These are phyloP conservation scores for Bubo scandiacus DNA, from an alignment of 2,113 vertebrate species.

Conservation along the genomic window DNA sequence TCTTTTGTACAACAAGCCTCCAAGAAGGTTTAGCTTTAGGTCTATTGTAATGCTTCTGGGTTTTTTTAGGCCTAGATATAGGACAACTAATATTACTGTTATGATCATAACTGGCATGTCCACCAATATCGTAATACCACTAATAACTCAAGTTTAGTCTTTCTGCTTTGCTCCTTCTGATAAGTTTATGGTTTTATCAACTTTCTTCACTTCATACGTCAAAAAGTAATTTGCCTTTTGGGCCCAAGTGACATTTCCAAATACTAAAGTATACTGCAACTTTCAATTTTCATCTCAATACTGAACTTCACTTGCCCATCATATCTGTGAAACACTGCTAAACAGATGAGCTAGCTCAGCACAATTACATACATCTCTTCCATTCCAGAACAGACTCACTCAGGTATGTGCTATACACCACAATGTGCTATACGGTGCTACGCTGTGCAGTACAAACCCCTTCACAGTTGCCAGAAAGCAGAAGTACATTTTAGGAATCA, in stretches of 20 bases:
- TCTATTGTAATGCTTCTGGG: not conserved
- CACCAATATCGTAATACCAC: not conserved
- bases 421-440: not conserved
- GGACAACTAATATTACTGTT: not conserved
- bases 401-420: not conserved
- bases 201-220: not conserved
- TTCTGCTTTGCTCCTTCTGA: not conserved
- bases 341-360: not conserved
- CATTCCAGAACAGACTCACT: not conserved
- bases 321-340: not conserved
- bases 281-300: not conserved
- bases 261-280: not conserved
- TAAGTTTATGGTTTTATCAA: not conserved
- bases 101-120: not conserved
- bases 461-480: not conserved
- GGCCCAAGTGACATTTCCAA: not conserved
- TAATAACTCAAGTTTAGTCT: not conserved
- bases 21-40: not conserved
- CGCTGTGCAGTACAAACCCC: not conserved
- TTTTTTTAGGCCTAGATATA: not conserved
- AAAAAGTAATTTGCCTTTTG: not conserved
- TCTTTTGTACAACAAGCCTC: not conserved
- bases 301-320: not conserved
- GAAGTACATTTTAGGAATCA: not conserved
- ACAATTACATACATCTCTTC: not conserved